Conservation (phyloP, 2,797 vertebrate species). For the Microhierax caerulescens region DNA sequence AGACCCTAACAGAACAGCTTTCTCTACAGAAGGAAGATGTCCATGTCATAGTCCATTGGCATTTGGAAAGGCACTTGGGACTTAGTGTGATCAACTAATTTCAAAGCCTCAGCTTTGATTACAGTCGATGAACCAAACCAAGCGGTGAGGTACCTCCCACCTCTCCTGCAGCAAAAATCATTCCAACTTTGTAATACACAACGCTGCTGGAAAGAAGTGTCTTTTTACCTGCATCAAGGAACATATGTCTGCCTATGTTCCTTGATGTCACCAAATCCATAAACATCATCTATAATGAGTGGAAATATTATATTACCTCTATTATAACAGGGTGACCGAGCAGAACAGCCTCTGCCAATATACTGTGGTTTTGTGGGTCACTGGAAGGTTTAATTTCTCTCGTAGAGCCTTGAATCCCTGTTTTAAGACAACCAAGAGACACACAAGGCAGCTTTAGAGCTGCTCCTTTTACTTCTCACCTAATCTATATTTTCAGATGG, state of each 20-base stretch:
- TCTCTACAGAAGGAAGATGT: not conserved
- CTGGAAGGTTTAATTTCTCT: not conserved
- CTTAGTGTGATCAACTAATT: not conserved
- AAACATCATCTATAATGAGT: not conserved
- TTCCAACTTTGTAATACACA: not conserved
- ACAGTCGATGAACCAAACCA: not conserved
- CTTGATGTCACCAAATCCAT: not conserved
- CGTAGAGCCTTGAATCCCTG: not conserved
- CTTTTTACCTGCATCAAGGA: not conserved
- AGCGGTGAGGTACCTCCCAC: not conserved
- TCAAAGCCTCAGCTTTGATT: not conserved
- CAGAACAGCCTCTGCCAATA: not conserved
- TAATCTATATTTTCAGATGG: not conserved
- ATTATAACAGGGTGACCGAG: not conserved
- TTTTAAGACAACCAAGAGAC: conserved; percentile 17
- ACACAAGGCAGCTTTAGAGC: not conserved
- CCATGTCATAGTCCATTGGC: not conserved
- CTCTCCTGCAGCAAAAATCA: not conserved
- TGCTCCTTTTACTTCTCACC: not conserved
- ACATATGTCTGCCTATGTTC: not conserved
- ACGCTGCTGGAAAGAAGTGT: not conserved
- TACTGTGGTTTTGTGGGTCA: not conserved
- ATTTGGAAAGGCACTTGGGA: not conserved
- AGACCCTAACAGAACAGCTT: not conserved
- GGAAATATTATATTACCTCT: not conserved